Evolutionary conservation across 37 sponge, comb jelly and placozoan genomes (phyloP), one percentile per base, ranked within the genome.

Genomic region (Spongilla lacustris): DNA sequence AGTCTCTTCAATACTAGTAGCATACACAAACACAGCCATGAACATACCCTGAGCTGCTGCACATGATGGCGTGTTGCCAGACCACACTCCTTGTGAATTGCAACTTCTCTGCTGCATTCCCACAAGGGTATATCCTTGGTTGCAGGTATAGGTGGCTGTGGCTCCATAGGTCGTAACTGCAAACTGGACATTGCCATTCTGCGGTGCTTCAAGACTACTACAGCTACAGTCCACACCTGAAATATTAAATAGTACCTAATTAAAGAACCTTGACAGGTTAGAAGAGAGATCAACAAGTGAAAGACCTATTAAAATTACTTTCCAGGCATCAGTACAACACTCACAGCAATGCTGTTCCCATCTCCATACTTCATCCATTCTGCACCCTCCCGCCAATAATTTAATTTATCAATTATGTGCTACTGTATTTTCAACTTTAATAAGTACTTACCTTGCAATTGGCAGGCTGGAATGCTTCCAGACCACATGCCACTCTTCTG

Each of bases 381-480:
- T 41, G 41, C 41, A 9, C 6, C 41, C 41, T 41, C 41, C 3
- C n/a, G n/a, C n/a, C 41, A 41, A 6, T 41, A 41, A 41, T 9
- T 41, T 41, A 41, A 41, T 9, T 41, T 41, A 41, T 41, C 3
- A 41, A 3, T 41, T 41, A 3, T 41, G n/a, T n/a, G n/a, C n/a
- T n/a, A n/a, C n/a, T n/a, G n/a, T n/a, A n/a, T n/a, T n/a, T n/a
- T n/a, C n/a, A n/a, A n/a, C n/a, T n/a, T n/a, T n/a, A n/a, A n/a
- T n/a, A n/a, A n/a, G n/a, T 23, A 77, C 87, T 31, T 75, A 88
- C 89, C 41, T 82, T n/a, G n/a, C n/a, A n/a, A n/a, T n/a, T 28
- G 31, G 48, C 90, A 89, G 23, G 32, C 58, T 28, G 90, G 90
- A 32, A 69, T 37, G 46, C 50, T 66, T 36, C 75, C 85, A 80